A percentile compares a stretch with the other conserved stretches of the same genome.
Evolutionary conservation across 2,888 invertebrate genomes (phyloP).

Genomic region (Machimus rusticus): DNA sequence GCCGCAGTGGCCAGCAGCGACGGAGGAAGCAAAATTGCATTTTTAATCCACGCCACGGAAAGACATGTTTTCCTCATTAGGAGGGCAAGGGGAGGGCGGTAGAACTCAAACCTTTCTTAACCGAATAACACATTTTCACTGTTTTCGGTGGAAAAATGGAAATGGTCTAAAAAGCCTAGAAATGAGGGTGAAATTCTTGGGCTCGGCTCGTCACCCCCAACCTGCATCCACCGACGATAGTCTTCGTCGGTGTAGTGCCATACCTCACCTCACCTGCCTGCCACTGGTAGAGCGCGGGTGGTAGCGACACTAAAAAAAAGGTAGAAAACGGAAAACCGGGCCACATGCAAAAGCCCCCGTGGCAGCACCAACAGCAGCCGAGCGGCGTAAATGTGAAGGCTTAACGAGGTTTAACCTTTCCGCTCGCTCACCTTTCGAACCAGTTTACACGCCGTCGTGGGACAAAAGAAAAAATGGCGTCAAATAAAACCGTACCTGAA

Average conservation of each 20-base stretch:
- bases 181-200: not conserved
- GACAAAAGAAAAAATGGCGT: slow-evolving; percentile 14
- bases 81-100: too few species aligned
- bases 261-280: not conserved
- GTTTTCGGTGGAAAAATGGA: not conserved
- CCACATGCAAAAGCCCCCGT: not conserved
- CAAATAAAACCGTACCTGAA: not conserved
- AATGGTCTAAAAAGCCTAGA: not conserved
- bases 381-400: slow-evolving; percentile 10
- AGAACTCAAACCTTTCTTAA: not conserved
- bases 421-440: slow-evolving; percentile 37
- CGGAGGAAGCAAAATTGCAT: not conserved
- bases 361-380: not conserved
- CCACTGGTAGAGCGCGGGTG: not conserved
- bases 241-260: too few species aligned
- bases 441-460: slow-evolving; percentile 11
- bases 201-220: not conserved
- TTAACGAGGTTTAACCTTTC: slow-evolving; percentile 33
- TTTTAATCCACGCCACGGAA: not conserved
- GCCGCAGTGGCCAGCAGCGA: not conserved
- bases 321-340: slow-evolving; percentile 1
- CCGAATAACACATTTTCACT: not conserved
- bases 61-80: not conserved
- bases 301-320: not conserved
- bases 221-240: not conserved